Base-by-base conservation (phyloP, 2,113 vertebrate genomes). In the Aleadryas rufinucha region DNA sequence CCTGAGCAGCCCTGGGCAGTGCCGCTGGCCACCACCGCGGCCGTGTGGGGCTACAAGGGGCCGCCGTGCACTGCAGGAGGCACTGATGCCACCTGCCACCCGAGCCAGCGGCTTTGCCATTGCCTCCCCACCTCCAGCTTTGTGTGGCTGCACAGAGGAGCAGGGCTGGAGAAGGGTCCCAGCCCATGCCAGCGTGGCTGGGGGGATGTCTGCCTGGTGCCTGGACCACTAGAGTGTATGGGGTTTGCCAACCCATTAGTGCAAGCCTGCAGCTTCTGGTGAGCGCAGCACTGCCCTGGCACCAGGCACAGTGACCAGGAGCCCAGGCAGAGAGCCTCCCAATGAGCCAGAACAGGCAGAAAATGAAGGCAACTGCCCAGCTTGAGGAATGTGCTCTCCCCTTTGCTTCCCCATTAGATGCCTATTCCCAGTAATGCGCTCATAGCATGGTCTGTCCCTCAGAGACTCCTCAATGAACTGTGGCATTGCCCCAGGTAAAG, bases 21-120 rank as follows among this genome's bases (percentile, higher is more conserved):
- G 17, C 8, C 0, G 0, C 65, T 1, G 5, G 76, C 12, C 33
- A 27, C 2, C 4, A 14, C 61, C 27, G 6, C 0, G 21, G 47
- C 57, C 14, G 12, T 2, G 1, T 13, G 44, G 71, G 74, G 74
- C 49, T 2, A 2, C 39, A 5, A 53, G 72, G 31, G 28, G 44
- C 33, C 23, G 42, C 61, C 0, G 1, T 5, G 21, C 8, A 0
- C 14, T 22, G 71, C 45, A 31, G 75, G 42, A 68, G 57, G 70
- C 31, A 47, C 42, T 6, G 11, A 37, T 0, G 20, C n/a, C 0
- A 0, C 59, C 42, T 9, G 28, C 9, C 0, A 0, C 16, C 0
- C 0, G 5, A 31, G 27, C 11, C 14, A 5, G 26, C 31, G 37
- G 8, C 39, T 47, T 35, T 7, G 35, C 20, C 0, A 1, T 2